Conservation (phyloP, 2,113 vertebrate genomes). For the Malurus cyaneus region DNA sequence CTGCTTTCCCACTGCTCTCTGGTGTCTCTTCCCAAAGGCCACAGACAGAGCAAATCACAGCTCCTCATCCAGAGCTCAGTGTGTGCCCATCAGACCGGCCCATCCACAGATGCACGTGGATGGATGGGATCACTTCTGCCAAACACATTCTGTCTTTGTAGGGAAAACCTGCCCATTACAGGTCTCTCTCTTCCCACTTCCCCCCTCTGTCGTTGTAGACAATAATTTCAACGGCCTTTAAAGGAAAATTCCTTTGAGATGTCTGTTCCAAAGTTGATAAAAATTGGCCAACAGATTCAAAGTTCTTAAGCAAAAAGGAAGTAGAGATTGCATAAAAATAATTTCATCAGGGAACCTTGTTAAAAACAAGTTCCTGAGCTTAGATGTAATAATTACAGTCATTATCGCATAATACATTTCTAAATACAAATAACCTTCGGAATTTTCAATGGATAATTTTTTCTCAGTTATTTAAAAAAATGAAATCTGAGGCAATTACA, state of each 20-base stretch:
- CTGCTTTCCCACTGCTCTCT: neutral
- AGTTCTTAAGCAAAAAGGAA: neutral
- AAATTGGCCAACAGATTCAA: neutral
- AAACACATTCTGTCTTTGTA: neutral
- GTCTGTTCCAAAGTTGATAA: neutral
- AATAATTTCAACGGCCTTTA: neutral
- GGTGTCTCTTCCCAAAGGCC: neutral
- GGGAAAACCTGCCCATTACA: neutral
- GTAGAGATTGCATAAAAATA: neutral
- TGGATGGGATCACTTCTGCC: neutral
- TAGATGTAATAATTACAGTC: constrained; percentile 23
- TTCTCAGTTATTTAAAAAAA: neutral
- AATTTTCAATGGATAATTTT: neutral
- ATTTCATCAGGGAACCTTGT: neutral
- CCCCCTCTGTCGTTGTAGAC: neutral
- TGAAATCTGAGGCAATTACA: neutral
- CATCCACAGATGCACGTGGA: neutral
- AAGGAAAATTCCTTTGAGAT: neutral
- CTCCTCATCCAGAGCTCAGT: neutral
- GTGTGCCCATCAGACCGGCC: neutral
- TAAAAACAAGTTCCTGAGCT: constrained; percentile 19
- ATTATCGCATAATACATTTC: neutral
- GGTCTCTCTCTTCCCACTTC: neutral
- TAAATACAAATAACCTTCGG: constrained; percentile 12
- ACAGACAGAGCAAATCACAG: neutral